Evolutionary conservation across 2,113 vertebrate species (phyloP).

Genomic region (Gadus macrocephalus): DNA sequence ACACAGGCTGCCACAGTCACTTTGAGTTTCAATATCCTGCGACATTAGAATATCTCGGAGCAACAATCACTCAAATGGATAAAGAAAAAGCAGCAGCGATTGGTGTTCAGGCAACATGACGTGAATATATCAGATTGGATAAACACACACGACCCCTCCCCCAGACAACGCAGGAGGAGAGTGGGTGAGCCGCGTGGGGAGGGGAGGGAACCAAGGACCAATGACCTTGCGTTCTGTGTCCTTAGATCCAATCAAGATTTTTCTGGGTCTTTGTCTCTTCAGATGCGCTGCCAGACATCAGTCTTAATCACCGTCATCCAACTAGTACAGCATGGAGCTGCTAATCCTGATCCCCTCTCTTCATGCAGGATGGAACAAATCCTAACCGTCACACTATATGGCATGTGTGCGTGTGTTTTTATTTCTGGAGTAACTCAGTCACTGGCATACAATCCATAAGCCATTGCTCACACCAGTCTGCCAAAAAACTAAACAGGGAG

Average conservation of each 20-base stretch:
- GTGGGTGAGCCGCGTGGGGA: background rate
- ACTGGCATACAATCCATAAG: background rate
- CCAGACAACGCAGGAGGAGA: background rate
- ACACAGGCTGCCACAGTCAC: constrained; percentile 22
- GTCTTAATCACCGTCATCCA: background rate
- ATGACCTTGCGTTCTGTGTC: constrained; percentile 8
- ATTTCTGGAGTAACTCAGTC: background rate
- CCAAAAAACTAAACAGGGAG: background rate
- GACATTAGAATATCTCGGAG: constrained; percentile 2
- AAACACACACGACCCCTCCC: constrained; percentile 13
- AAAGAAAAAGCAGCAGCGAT: constrained; percentile 40
- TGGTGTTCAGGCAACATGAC: constrained; percentile 1
- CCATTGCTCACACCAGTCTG: no score
- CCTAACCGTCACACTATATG: background rate
- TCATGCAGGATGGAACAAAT: constrained; percentile 8
- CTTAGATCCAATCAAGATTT: background rate
- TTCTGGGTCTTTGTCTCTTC: background rate
- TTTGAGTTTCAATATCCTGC: constrained; percentile 25
- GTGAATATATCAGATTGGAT: constrained; percentile 8
- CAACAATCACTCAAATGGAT: constrained; percentile 26
- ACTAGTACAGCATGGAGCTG: background rate
- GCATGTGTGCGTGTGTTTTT: background rate
- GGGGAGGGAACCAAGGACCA: background rate
- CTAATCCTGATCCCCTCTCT: background rate
- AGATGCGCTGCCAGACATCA: constrained; percentile 8